These are phyloP conservation scores for Neolamprologus brichardi DNA, from an alignment of 2,113 vertebrate species.

Conservation along the genomic window DNA sequence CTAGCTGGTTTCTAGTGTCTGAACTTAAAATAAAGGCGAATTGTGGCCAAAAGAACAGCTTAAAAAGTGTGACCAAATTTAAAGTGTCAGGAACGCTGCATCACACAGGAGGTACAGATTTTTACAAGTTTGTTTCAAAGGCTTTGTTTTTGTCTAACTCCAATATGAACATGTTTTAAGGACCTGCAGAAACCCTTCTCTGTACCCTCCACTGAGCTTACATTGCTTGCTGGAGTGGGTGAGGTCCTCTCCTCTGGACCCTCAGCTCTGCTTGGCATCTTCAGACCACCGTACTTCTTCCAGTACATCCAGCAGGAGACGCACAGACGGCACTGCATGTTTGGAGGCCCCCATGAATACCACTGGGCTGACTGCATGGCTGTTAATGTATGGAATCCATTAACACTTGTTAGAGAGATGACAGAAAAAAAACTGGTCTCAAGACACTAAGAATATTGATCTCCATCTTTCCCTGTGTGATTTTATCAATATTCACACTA, in stretches of 20 bases:
- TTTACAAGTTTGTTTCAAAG: neutral
- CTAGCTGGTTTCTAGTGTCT: neutral
- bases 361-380: conserved; percentile 93
- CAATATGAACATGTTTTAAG: neutral
- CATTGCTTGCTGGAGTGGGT: conserved; percentile 80
- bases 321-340: conserved; percentile 95
- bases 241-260: conserved; percentile 82
- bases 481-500: neutral
- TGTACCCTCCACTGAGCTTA: conserved; percentile 42
- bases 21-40: neutral
- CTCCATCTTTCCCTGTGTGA: neutral
- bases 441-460: neutral
- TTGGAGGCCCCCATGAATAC: conserved; percentile 99
- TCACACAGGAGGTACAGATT: neutral
- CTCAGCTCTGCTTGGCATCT: conserved; percentile 94
- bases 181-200: neutral
- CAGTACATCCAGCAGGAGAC: conserved; percentile 97
- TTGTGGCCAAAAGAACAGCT: neutral
- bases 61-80: neutral
- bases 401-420: neutral
- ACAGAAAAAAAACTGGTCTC: neutral
- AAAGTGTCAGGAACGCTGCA: neutral
- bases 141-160: neutral
- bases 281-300: conserved; percentile 97
- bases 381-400: conserved; percentile 48